These are phyloP conservation scores for Apis mellifera DNA, from an alignment of 1,140 invertebrate genomes.

Conservation along the genomic window DNA sequence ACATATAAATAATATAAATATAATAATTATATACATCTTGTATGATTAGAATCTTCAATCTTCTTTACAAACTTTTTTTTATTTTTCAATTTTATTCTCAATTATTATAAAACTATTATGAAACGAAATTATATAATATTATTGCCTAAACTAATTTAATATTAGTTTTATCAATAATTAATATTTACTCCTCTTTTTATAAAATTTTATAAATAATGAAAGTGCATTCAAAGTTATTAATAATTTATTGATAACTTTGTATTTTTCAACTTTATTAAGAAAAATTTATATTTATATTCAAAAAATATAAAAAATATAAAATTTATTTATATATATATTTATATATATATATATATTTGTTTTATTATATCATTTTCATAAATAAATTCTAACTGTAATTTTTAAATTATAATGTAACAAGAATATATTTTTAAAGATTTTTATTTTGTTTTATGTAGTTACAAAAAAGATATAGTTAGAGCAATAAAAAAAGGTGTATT, in stretches of 20 bases:
- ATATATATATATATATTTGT: neutral
- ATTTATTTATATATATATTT: constrained; percentile 17
- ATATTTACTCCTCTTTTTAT: neutral
- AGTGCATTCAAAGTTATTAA: neutral
- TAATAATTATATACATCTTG: constrained; percentile 22
- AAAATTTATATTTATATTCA: neutral
- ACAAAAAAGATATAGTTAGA: neutral
- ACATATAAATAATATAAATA: constrained; percentile 10
- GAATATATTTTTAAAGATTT: constrained; percentile 1
- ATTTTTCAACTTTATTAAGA: neutral
- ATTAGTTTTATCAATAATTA: neutral
- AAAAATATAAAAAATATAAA: constrained; percentile 3
- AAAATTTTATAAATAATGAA: neutral
- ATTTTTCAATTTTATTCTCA: neutral
- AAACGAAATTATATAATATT: neutral
- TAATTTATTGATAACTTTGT: neutral
- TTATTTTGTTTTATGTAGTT: neutral
- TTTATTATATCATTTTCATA: neutral
- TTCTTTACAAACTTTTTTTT: neutral
- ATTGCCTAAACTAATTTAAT: neutral
- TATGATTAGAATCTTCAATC: constrained; percentile 23
- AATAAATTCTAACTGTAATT: neutral
- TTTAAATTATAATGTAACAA: neutral
- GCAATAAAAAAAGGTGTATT: neutral
- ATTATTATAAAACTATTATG: neutral